phyloP scores from a whole-genome alignment of 2,888 invertebrate species.

The Diadegma fenestrale region DNA sequence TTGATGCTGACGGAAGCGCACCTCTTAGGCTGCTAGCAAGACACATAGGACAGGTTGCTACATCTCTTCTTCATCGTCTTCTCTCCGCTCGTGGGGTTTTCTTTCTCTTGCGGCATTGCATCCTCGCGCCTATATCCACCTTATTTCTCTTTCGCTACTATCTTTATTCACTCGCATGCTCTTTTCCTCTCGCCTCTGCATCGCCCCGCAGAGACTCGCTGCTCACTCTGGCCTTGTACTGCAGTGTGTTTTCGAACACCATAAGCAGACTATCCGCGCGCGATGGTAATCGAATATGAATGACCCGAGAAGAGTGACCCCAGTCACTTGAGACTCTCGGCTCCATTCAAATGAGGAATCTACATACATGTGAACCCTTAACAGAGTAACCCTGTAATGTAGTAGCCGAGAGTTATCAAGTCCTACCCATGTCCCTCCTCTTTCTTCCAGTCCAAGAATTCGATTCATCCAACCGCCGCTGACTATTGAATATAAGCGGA shows the following conservation, averaged over 20 bases:
- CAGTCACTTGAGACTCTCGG: slow-evolving; percentile 51
- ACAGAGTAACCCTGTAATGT: slow-evolving; percentile 46
- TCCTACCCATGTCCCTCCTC: slow-evolving; percentile 19
- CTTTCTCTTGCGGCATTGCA: slow-evolving; percentile 20
- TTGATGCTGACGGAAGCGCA: slow-evolving; percentile 83
- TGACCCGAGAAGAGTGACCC: slow-evolving; percentile 61
- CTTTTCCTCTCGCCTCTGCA: slow-evolving; percentile 34
- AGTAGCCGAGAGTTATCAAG: slow-evolving; percentile 47
- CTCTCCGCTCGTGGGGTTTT: slow-evolving; percentile 48
- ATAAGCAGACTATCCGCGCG: slow-evolving; percentile 22
- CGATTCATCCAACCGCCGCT: slow-evolving; percentile 53
- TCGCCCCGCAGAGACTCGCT: not conserved
- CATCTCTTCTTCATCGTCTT: slow-evolving; percentile 65
- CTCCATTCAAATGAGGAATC: slow-evolving; percentile 56
- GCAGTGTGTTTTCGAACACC: not conserved
- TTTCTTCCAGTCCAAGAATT: slow-evolving; percentile 41
- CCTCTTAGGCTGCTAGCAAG: slow-evolving; percentile 73
- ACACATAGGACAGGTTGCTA: slow-evolving; percentile 79
- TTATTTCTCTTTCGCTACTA: slow-evolving; percentile 8
- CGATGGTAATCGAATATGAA: slow-evolving; percentile 67
- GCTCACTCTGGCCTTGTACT: slow-evolving; percentile 18
- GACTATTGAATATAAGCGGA: slow-evolving; percentile 14
- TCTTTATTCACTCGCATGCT: slow-evolving; percentile 36
- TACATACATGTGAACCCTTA: slow-evolving; percentile 44
- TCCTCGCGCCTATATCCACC: slow-evolving; percentile 46